These are phyloP conservation scores for Drepanosiphum platanoidis DNA, from an alignment of 2,888 invertebrate genomes.

Conservation along the genomic window DNA sequence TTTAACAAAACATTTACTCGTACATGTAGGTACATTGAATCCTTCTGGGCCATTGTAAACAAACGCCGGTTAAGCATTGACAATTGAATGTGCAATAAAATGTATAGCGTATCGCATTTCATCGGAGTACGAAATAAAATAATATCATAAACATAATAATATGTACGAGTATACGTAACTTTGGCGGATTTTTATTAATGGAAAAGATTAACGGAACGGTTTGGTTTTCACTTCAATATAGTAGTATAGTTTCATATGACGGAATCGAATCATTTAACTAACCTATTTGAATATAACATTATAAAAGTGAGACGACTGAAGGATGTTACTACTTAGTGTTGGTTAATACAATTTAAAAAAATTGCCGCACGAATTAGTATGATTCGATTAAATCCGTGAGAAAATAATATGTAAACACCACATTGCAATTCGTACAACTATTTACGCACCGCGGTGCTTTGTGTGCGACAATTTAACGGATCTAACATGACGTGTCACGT, in stretches of 20 bases:
- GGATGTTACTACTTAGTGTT: conserved; percentile 9
- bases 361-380: background rate
- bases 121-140: background rate
- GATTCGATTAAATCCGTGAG: background rate
- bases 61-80: background rate
- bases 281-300: background rate
- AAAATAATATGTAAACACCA: background rate
- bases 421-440: background rate
- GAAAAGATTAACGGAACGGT: background rate
- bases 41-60: conserved; percentile 36
- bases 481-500: too few relatives aligned
- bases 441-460: background rate
- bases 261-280: background rate
- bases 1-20: conserved; percentile 46
- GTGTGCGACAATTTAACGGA: background rate
- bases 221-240: background rate
- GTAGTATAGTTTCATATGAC: background rate
- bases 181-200: background rate
- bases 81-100: conserved; percentile 26
- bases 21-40: background rate
- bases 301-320: background rate
- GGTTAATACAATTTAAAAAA: background rate
- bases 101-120: conserved; percentile 32
- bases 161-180: background rate
- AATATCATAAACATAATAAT: background rate